These are phyloP conservation scores for Augochlorella aurata DNA, from an alignment of 2,888 invertebrate genomes.

Conservation along the genomic window DNA sequence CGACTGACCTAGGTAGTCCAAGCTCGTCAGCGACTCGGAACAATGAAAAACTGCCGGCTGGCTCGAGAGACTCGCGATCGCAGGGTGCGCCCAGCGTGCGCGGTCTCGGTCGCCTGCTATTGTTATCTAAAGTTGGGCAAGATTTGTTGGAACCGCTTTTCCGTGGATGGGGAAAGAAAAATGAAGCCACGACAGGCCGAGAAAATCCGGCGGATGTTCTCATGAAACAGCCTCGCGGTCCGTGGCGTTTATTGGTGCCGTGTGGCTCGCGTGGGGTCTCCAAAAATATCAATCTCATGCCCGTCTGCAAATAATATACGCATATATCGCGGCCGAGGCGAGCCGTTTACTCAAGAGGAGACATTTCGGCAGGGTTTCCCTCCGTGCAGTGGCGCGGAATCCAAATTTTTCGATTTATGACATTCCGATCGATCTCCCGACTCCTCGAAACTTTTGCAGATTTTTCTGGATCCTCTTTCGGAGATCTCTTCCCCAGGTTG, in stretches of 20 bases:
- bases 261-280: conserved; percentile 78
- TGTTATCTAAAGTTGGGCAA: conserved; percentile 43
- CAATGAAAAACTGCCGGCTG: neutral
- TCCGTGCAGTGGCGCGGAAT: neutral
- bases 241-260: conserved; percentile 77
- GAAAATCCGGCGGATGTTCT: conserved; percentile 57
- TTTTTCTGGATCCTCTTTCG: neutral
- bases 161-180: conserved; percentile 32
- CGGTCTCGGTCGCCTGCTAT: conserved; percentile 16
- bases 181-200: conserved; percentile 34
- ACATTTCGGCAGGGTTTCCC: conserved; percentile 17
- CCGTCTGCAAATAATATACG: conserved; percentile 71
- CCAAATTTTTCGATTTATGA: neutral
- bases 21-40: neutral
- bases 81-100: neutral
- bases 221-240: conserved; percentile 54
- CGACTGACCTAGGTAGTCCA: neutral
- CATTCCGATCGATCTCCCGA: neutral
- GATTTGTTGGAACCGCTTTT: conserved; percentile 33
- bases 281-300: conserved; percentile 80
- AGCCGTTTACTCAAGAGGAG: conserved; percentile 48
- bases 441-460: neutral
- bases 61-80: neutral
- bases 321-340: conserved; percentile 65
- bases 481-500: too few species aligned